Evolutionary conservation across 2,888 invertebrate species (phyloP).

Genomic region (Strigamia transsilvanica): DNA sequence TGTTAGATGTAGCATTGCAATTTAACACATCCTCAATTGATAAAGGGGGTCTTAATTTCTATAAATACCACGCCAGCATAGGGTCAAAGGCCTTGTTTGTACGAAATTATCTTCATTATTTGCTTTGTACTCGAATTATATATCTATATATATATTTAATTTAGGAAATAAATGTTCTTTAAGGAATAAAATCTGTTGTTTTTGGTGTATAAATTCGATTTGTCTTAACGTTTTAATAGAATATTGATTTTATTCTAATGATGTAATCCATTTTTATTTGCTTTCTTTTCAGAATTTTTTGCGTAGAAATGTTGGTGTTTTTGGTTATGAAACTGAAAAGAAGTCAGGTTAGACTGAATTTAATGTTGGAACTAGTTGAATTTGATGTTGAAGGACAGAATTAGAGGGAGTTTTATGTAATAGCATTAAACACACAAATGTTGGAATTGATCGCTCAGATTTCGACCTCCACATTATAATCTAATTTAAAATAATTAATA

Average conservation of each 20-base stretch:
- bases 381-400: neutral
- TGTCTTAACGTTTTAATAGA: neutral
- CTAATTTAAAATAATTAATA: constrained; percentile 8
- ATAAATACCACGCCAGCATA: neutral
- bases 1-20: neutral
- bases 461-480: neutral
- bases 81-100: constrained; percentile 22
- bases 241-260: neutral
- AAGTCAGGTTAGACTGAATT: constrained; percentile 33
- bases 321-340: constrained; percentile 13
- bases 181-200: too few relatives aligned
- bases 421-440: neutral
- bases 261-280: constrained; percentile 14
- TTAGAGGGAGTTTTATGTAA: neutral
- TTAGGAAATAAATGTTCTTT: neutral
- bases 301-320: constrained; percentile 15
- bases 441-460: neutral
- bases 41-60: constrained; percentile 1
- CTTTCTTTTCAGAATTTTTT: neutral
- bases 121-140: neutral
- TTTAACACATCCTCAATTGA: constrained; percentile 40
- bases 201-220: neutral
- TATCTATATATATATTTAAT: neutral
- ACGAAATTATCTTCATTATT: constrained; percentile 10
- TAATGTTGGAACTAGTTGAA: neutral